phyloP scores from a whole-genome alignment of 2,797 vertebrate species.

The Pseudotriccus pelzelni region DNA sequence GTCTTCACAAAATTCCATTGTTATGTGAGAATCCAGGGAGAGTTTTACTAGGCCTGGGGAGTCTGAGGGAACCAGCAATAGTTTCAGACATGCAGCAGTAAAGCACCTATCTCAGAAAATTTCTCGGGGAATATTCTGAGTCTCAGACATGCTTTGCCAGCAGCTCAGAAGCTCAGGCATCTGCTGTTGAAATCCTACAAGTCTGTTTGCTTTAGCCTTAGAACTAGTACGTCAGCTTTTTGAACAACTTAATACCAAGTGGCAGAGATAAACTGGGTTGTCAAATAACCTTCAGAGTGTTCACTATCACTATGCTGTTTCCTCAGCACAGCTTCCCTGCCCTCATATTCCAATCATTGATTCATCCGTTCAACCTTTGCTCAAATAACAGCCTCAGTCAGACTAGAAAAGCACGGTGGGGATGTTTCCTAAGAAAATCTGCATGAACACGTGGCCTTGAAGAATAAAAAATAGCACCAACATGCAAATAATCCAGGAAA shows the following conservation, averaged over 20 bases:
- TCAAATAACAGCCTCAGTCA: background rate
- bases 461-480: background rate
- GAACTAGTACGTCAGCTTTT: background rate
- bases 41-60: background rate
- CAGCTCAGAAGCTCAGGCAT: background rate
- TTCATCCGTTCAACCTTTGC: background rate
- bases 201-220: background rate
- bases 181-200: background rate
- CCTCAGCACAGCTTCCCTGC: background rate
- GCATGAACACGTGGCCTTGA: background rate
- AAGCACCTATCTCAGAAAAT: background rate
- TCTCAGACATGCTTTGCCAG: background rate
- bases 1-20: background rate
- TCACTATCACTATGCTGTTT: background rate
- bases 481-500: background rate
- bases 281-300: background rate
- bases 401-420: background rate
- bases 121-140: background rate
- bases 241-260: background rate
- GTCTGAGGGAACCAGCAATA: background rate
- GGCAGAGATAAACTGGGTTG: background rate
- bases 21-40: background rate
- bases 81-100: background rate
- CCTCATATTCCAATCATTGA: background rate
- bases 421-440: background rate